Evolutionary conservation across 2,797 vertebrate genomes (phyloP), one percentile per base, ranked within the genome.

Genomic region (Neosilurus mollespiculum): DNA sequence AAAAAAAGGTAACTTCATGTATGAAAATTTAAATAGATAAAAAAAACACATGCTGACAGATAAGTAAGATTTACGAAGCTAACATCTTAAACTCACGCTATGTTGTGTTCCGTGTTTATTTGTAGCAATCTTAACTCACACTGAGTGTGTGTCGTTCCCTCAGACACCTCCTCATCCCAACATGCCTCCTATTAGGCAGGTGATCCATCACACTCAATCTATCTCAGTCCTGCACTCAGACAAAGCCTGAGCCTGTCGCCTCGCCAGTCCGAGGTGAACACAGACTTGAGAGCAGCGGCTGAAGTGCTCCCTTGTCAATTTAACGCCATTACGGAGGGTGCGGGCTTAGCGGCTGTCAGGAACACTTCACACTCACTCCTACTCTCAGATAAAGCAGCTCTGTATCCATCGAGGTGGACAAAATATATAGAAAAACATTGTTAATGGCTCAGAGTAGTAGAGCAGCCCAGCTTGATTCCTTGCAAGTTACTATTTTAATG

Each of bases 321-420:
- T 81, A 86, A 84, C 75, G 58, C 83, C 83, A 85, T 88, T 87
- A 87, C 26, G 66, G 80, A 81, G 77, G 85, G 87, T 88, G 88
- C 85, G 37, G 82, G 81, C 70, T 85, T 87, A 87, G 80, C n/a
- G 49, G 81, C 86, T 89, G 88, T 88, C 85, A 87, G 84, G 81
- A 78, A 81, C 75, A 59, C 84, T 59, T 87, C 85, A 82, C 70
- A 43, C 78, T 86, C 87, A 89, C 87, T 83, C 85, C 61, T 64
- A 54, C 66, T 26, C 34, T 9, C 16, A 85, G 88, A 89, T 88
- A 85, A 87, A 84, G 56, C n/a, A 77, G 79, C 78, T 65, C 75
- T 78, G 37, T 77, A 16, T 66, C 77, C 59, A 73, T 16, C 4
- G 10, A 51, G 62, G 26, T 61, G 71, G 64, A 81, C 37, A 78